Conservation (phyloP, 2,797 vertebrate genomes). For the Amazonetta brasiliensis region DNA sequence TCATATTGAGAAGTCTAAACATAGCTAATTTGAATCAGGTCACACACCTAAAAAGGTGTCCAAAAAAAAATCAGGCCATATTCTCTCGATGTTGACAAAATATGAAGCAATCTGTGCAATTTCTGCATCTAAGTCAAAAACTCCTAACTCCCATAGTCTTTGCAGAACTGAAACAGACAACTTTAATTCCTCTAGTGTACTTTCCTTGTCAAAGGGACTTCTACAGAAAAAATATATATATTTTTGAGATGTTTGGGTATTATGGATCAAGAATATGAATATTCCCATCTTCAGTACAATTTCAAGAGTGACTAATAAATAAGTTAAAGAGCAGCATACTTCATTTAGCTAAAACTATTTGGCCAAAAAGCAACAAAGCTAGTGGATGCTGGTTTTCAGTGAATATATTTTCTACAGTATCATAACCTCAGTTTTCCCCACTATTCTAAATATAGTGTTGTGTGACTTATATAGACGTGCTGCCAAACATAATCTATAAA, state of each 20-base stretch:
- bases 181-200: not conserved
- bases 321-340: not conserved
- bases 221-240: not conserved
- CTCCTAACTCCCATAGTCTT: not conserved
- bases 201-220: not conserved
- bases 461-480: not conserved
- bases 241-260: not conserved
- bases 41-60: not conserved
- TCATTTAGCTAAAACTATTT: not conserved
- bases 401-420: not conserved
- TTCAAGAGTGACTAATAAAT: not conserved
- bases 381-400: not conserved
- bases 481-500: constrained; percentile 10
- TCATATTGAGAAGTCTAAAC: not conserved
- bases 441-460: not conserved
- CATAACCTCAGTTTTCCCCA: not conserved
- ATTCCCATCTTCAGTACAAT: not conserved
- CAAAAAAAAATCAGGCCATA: not conserved
- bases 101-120: not conserved
- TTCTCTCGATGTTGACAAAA: not conserved
- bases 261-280: not conserved
- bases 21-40: not conserved
- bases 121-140: not conserved
- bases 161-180: not conserved
- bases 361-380: not conserved